These are phyloP conservation scores for Hippocampus comes DNA, from an alignment of 2,113 vertebrate genomes.

Conservation along the genomic window DNA sequence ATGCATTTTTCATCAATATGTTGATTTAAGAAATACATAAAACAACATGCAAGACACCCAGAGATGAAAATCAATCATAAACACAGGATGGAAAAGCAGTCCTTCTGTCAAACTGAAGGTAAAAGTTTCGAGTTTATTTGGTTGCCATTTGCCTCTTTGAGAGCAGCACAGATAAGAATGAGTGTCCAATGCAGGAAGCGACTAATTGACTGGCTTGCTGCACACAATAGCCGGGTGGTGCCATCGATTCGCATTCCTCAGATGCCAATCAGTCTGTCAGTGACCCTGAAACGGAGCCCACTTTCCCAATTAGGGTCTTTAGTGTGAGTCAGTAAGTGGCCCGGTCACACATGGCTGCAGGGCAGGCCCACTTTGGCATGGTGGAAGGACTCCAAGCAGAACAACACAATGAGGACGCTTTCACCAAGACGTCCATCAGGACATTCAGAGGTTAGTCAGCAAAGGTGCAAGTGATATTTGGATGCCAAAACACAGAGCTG, in stretches of 20 bases:
- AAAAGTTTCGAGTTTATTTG: neutral
- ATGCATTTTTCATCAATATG: no score
- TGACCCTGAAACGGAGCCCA: conserved; percentile 69
- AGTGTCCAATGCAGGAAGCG: conserved; percentile 36
- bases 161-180: conserved; percentile 9
- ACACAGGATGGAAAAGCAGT: neutral
- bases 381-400: conserved; percentile 44
- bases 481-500: neutral
- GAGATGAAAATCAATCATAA: neutral
- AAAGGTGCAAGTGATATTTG: conserved; percentile 9
- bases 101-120: neutral
- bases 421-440: conserved; percentile 39
- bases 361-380: conserved; percentile 53
- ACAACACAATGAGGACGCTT: conserved; percentile 40
- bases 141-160: conserved; percentile 11
- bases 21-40: neutral
- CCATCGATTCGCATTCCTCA: conserved; percentile 63
- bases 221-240: conserved; percentile 60
- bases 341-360: conserved; percentile 67
- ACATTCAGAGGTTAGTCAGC: conserved; percentile 24
- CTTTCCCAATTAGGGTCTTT: conserved; percentile 74
- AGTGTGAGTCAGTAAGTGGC: conserved; percentile 65
- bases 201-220: conserved; percentile 42
- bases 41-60: neutral
- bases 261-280: conserved; percentile 64